These are phyloP conservation scores for Azemiops feae DNA, from an alignment of 2,113 vertebrate species.

Conservation along the genomic window DNA sequence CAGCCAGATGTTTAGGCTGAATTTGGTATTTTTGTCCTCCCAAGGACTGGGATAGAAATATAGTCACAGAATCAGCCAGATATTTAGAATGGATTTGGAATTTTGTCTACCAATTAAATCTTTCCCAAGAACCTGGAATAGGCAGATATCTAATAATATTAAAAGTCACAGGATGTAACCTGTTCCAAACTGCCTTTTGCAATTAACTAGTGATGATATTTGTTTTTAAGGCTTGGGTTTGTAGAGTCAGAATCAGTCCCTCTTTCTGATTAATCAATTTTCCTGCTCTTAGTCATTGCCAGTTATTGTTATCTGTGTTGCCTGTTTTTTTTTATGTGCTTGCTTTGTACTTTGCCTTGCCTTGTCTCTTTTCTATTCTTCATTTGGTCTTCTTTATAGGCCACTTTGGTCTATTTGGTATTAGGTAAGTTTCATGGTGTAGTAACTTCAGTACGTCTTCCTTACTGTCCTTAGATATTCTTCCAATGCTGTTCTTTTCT, in stretches of 20 bases:
- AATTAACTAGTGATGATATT: background rate
- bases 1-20: background rate
- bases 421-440: background rate
- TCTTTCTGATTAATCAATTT: background rate
- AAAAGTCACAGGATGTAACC: background rate
- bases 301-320: background rate
- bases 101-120: background rate
- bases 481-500: background rate
- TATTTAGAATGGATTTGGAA: background rate
- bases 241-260: background rate
- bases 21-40: background rate
- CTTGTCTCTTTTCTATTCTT: background rate
- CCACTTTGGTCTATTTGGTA: background rate
- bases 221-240: background rate
- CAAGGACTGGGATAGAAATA: background rate
- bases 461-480: background rate
- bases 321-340: no score
- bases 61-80: background rate
- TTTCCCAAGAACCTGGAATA: background rate
- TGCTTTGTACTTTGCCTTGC: background rate
- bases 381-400: background rate
- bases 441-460: background rate
- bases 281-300: background rate
- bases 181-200: background rate
- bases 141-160: background rate